These are phyloP conservation scores for Glaucopsyche alexis DNA, from an alignment of 2,888 invertebrate species.

Conservation along the genomic window DNA sequence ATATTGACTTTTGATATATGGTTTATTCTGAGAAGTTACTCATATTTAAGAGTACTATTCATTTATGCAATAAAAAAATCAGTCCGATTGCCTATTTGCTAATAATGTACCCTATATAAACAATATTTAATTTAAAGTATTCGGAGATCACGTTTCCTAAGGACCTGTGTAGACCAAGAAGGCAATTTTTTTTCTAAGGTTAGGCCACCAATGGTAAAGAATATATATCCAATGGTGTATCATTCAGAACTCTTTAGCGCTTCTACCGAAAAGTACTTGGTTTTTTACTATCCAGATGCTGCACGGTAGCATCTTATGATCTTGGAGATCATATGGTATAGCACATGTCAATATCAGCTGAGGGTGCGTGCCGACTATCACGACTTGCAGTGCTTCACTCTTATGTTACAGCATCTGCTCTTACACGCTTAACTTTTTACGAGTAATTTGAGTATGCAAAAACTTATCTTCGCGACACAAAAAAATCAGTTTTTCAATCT, in stretches of 20 bases:
- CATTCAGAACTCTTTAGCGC: neutral
- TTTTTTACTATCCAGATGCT: constrained; percentile 56
- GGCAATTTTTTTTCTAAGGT: no score
- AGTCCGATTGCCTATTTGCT: no score
- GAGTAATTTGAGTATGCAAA: constrained; percentile 12
- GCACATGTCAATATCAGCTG: constrained; percentile 53
- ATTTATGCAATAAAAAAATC: no score
- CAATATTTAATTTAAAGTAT: no score
- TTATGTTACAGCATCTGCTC: constrained; percentile 17
- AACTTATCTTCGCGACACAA: neutral
- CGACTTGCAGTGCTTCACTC: constrained; percentile 25
- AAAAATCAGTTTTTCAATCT: neutral
- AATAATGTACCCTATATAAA: no score
- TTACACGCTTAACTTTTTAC: neutral
- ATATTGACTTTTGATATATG: no score
- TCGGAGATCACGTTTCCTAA: neutral
- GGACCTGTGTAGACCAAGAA: no score
- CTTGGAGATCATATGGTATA: constrained; percentile 52
- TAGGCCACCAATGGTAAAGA: no score
- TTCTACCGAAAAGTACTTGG: neutral
- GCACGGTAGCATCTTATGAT: constrained; percentile 49
- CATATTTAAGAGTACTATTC: no score
- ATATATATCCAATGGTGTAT: neutral
- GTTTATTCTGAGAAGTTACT: no score
- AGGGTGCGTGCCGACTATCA: constrained; percentile 34